Base-by-base conservation (phyloP, 2,888 invertebrate species). In the Drosophila ezoana region DNA sequence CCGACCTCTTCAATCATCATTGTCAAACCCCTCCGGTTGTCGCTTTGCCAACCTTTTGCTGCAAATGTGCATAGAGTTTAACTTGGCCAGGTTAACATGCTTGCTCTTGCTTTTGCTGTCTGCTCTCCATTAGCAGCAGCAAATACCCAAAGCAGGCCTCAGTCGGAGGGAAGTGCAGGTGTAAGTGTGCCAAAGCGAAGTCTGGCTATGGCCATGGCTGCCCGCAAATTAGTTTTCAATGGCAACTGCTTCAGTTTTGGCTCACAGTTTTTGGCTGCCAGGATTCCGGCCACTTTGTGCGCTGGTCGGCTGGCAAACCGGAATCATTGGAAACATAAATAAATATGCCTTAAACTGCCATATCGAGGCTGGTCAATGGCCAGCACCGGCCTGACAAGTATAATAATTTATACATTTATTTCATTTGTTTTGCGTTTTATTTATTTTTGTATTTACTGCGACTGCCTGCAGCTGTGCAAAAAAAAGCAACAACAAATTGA, bases 151-250 rank as follows among this genome's bases (percentile, higher is more conserved):
- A 8, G 28, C 28, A 8, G 28, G 8, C 28, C 28, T 28, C 28
- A 28, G 18, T 14, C 13, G 9, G 16, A 28, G 9, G 3, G 3
- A 28, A 47, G 28, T 2, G 33, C 54, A 71, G 51, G 59, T 62
- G 28, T 49, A 62, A 56, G 45, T 57, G 57, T 60, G 44, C 54
- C 35, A 14, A 4, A 44, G 45, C 23, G 20, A 32, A 48, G 16
- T 11, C 16, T 16, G 11, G 54, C 41, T 44, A 20, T 40, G 44
- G 28, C 45, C 35, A 32, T 62, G 28, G 63, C 59, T 59, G 23
- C 53, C 81, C 84, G 51, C 81, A 82, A 82, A 83, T 82, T 77
- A 77, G 74, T 83, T 81, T 83, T 70, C 62, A 80, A 65, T 71
- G 64, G 47, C 54, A 72, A 60, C 41, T 47, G 23, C 8, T 37